Evolutionary conservation across 2,113 vertebrate genomes (phyloP).

Genomic region (Hyaena hyaena): DNA sequence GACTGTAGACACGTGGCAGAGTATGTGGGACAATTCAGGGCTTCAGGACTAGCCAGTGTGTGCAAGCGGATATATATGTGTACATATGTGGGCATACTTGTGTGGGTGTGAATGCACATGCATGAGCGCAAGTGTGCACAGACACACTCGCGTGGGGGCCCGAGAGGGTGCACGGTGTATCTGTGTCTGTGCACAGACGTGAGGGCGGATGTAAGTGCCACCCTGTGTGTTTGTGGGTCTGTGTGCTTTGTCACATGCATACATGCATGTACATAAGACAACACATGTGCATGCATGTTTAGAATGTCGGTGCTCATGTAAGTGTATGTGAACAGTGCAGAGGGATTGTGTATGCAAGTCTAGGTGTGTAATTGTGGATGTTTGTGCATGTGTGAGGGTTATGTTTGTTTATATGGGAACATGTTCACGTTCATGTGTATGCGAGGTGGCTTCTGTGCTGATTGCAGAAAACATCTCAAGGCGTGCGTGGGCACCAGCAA

Average conservation of each 20-base stretch:
- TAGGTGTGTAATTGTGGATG: neutral
- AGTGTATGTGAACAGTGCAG: too few relatives aligned
- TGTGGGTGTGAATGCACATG: too few relatives aligned
- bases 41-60: neutral
- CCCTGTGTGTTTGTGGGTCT: neutral
- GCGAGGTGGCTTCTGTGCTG: too few relatives aligned
- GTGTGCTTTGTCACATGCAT: neutral
- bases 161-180: too few relatives aligned
- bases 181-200: accelerated
- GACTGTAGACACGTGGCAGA: too few relatives aligned
- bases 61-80: too few relatives aligned
- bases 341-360: too few relatives aligned
- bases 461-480: neutral
- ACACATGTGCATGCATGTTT: neutral
- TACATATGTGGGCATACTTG: neutral
- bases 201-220: neutral
- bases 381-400: too few relatives aligned
- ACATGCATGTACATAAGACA: accelerated
- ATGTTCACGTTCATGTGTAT: accelerated
- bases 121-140: neutral
- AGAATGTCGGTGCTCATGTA: neutral
- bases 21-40: neutral
- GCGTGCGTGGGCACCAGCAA: neutral
- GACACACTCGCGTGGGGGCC: neutral
- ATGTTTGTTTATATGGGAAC: neutral